Evolutionary conservation across 2,113 vertebrate genomes (phyloP).

Genomic region (Cathartes aura): DNA sequence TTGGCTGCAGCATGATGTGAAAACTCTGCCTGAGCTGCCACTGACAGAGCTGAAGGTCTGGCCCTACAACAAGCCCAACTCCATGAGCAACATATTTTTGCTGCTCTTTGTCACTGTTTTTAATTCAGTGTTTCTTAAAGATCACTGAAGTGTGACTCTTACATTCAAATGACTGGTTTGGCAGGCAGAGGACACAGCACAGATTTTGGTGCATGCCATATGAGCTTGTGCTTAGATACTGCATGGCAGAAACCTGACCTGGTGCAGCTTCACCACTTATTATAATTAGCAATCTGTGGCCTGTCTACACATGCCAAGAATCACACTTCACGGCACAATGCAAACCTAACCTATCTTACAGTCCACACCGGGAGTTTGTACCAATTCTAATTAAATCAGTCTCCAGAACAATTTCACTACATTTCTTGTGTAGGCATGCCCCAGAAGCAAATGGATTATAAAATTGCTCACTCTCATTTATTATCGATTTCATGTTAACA

Average conservation of each 20-base stretch:
- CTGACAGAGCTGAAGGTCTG: neutral
- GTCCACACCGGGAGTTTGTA: neutral
- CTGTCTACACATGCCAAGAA: neutral
- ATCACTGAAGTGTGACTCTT: neutral
- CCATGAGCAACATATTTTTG: neutral
- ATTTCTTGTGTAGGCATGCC: neutral
- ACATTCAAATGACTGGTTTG: neutral
- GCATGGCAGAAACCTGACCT: conserved; percentile 5
- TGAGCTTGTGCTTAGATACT: neutral
- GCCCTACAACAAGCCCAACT: neutral
- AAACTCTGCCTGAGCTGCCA: neutral
- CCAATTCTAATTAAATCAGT: conserved; percentile 32
- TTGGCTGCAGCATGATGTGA: neutral
- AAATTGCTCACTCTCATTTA: neutral
- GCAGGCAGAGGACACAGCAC: neutral
- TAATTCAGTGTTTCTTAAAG: neutral
- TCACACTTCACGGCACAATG: conserved; percentile 1
- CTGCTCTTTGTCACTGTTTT: neutral
- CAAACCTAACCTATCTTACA: neutral
- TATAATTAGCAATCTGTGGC: conserved; percentile 41
- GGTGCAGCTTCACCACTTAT: conserved; percentile 7
- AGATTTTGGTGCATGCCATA: neutral
- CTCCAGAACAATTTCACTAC: neutral
- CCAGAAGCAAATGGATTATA: conserved; percentile 19
- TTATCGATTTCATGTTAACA: neutral